Evolutionary conservation across 2,113 vertebrate genomes (phyloP), one percentile per base, ranked within the genome.

Genomic region (Thunnus maccoyii): DNA sequence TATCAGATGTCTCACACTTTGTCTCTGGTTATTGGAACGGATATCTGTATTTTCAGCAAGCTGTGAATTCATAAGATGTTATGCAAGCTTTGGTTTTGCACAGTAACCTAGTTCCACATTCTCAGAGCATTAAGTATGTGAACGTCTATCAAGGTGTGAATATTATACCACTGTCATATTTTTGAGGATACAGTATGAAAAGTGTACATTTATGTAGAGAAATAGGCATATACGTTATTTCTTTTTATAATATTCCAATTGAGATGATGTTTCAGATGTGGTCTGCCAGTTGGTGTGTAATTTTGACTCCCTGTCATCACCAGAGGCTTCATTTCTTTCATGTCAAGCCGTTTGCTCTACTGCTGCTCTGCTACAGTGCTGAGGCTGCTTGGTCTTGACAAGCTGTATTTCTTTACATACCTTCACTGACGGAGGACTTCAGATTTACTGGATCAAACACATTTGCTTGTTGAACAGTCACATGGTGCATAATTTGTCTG

Each of bases 261-360:
- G 15, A 63, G 62, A 56, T 47, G 48, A 18, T 20, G 50, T 72
- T 80, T 80, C 52, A 83, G 63, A 69, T 65, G 72, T 44, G 54
- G 10, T 61, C 66, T 30, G 57, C 72, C 77, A 84, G 68, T 18
- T 84, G 78, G 9, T 71, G 62, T 0, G 0, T 72, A 1, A 61
- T 22, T 20, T 78, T 58, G n/a, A 47, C 54, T 9, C 5, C 32
- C 41, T 81, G 47, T 84, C 72, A 67, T 54, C 77, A 74, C 58
- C 64, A 25, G n/a, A 9, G 17, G 67, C 14, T 1, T 50, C 20
- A 27, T 46, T 25, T 20, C 56, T n/a, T 15, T 6, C 14, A 41
- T 30, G 46, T 32, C 30, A 50, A 32, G 46, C 14, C 32, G 15
- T 51, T 55, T 32, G n/a, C 81, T 62, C 36, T 25, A 3, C 30